Percentiles rank a stretch among this genome's conserved stretches.
phyloP scores from a whole-genome alignment of 1,140 invertebrate species.

The Dendroctonus valens region DNA sequence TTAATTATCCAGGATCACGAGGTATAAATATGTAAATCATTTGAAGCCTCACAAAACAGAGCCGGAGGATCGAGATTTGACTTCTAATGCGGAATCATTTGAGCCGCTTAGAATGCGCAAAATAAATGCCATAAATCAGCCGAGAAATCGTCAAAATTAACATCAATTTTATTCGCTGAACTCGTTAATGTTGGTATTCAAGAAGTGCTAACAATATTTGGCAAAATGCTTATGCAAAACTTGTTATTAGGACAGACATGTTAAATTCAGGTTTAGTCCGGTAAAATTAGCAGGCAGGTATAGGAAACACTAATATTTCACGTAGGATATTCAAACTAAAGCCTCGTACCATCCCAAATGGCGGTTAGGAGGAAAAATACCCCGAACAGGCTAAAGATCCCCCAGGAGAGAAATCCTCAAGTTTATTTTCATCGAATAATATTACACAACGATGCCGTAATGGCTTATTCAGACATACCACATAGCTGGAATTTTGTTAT shows the following conservation, averaged over 20 bases:
- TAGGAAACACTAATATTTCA: too few species aligned
- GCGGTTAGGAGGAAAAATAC: constrained; percentile 15
- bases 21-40: constrained; percentile 15
- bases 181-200: not conserved
- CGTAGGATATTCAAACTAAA: too few species aligned
- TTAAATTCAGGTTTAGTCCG: too few species aligned
- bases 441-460: constrained; percentile 32
- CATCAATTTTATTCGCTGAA: constrained; percentile 6
- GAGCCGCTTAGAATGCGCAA: constrained; percentile 6
- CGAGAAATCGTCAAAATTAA: constrained; percentile 3
- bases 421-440: constrained; percentile 35
- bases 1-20: constrained; percentile 8
- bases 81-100: constrained; percentile 9
- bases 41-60: constrained; percentile 2
- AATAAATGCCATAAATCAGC: constrained; percentile 8
- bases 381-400: constrained; percentile 2
- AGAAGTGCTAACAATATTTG: too few species aligned
- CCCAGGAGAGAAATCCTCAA: constrained; percentile 24
- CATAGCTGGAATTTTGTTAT: constrained; percentile 31
- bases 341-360: not conserved
- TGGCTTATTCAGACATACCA: constrained; percentile 31
- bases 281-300: too few species aligned
- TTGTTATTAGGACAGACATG: too few species aligned
- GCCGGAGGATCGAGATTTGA: constrained; percentile 8
- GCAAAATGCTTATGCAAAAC: too few species aligned